These are phyloP conservation scores for Hecatera dysodea DNA, from an alignment of 2,888 invertebrate species.

Conservation along the genomic window DNA sequence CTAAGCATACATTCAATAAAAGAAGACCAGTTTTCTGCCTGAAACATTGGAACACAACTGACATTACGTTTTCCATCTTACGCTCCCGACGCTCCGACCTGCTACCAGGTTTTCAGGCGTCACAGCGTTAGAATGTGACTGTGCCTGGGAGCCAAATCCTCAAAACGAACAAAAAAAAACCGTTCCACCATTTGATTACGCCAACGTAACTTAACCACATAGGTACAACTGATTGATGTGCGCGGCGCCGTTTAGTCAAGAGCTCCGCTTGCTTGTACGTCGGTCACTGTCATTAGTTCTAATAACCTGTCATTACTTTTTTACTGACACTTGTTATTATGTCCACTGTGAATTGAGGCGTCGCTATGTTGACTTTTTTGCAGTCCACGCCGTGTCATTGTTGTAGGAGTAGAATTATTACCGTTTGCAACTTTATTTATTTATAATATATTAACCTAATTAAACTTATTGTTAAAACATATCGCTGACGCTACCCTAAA, in stretches of 20 bases:
- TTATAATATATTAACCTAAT: no score
- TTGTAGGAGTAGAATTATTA: background rate
- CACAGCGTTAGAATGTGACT: no score
- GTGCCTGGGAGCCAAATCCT: background rate
- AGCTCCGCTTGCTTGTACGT: slow-evolving; percentile 10
- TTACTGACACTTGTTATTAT: slow-evolving; percentile 36
- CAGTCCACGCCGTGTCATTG: background rate
- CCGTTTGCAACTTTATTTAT: background rate
- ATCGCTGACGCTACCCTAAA: no score
- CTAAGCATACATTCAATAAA: background rate
- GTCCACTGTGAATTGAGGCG: slow-evolving; percentile 26
- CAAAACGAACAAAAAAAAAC: background rate
- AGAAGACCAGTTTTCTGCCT: background rate
- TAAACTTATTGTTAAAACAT: no score
- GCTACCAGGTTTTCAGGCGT: background rate
- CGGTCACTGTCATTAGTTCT: slow-evolving; percentile 35
- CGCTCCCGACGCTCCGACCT: no score
- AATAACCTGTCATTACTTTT: slow-evolving; percentile 47
- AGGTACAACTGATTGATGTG: slow-evolving; percentile 19
- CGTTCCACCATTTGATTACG: slow-evolving; percentile 19
- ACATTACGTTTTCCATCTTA: no score
- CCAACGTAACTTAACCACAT: slow-evolving; percentile 14
- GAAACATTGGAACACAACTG: background rate
- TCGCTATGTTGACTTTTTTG: slow-evolving; percentile 10
- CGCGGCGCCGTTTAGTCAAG: slow-evolving; percentile 21